Evolutionary conservation across 2,113 vertebrate species (phyloP).

Genomic region (Chionis minor): DNA sequence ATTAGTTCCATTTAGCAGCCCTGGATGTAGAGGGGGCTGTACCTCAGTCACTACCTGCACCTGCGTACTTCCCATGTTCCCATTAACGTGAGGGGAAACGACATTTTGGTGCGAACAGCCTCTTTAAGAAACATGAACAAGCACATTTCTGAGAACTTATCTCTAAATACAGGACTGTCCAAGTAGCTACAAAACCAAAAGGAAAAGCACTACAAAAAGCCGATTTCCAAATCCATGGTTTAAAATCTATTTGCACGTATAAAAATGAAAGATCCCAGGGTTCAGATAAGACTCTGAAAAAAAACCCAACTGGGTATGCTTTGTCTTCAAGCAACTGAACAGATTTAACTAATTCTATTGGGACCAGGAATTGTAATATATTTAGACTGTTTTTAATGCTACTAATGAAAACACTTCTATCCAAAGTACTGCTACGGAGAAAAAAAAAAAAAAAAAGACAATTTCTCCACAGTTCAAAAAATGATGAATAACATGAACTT

Average conservation of each 20-base stretch:
- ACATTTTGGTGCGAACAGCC: neutral
- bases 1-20: neutral
- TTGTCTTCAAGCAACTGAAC: neutral
- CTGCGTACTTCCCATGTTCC: neutral
- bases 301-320: neutral
- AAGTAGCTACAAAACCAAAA: neutral
- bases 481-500: neutral
- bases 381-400: neutral
- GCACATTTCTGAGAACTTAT: neutral
- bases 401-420: neutral
- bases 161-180: neutral
- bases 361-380: neutral
- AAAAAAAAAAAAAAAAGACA: neutral
- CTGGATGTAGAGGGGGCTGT: neutral
- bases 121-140: neutral
- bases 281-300: neutral
- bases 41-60: rapidly evolving
- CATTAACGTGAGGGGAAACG: neutral
- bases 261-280: neutral
- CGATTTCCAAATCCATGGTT: neutral
- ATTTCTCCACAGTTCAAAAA: neutral
- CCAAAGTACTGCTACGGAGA: neutral
- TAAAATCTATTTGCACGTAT: neutral
- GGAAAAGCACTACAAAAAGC: neutral
- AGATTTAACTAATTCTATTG: neutral